These are phyloP conservation scores for Teleogryllus occipitalis DNA, from an alignment of 1,140 invertebrate genomes.

Conservation along the genomic window DNA sequence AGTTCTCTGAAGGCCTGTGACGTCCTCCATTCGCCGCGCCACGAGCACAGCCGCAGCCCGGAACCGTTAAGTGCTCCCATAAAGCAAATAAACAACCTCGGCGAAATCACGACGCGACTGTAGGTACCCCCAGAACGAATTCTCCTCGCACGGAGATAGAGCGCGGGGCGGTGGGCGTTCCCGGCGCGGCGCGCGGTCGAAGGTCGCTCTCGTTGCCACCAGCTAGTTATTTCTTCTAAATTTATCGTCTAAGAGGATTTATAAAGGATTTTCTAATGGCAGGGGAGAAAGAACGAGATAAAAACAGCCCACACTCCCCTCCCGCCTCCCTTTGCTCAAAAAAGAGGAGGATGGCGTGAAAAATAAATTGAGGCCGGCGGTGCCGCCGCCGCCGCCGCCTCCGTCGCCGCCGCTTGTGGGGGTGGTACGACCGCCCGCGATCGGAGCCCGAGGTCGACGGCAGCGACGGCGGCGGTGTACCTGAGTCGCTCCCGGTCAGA, in stretches of 20 bases:
- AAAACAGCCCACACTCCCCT: neutral
- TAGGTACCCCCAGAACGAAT: neutral
- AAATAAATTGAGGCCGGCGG: neutral
- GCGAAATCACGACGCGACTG: neutral
- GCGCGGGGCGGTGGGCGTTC: neutral
- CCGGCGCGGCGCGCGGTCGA: neutral
- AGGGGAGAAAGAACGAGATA: neutral
- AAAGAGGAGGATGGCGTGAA: neutral
- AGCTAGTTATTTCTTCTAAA: slow-evolving; percentile 5
- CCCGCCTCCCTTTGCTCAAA: neutral
- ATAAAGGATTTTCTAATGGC: slow-evolving; percentile 5
- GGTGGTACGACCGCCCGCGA: neutral
- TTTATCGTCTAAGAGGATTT: slow-evolving; percentile 5
- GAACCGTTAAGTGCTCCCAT: neutral
- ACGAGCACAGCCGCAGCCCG: no score
- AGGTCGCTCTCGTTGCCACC: neutral
- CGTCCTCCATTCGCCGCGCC: no score
- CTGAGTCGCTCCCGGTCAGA: neutral
- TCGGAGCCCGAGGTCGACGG: neutral
- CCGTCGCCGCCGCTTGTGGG: neutral
- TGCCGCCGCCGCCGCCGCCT: no score
- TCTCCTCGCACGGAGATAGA: neutral
- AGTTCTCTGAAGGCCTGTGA: no score
- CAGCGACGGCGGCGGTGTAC: no score
- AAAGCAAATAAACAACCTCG: neutral